Evolutionary conservation across 2,113 vertebrate species (phyloP).

Genomic region (Salvelinus namaycush): DNA sequence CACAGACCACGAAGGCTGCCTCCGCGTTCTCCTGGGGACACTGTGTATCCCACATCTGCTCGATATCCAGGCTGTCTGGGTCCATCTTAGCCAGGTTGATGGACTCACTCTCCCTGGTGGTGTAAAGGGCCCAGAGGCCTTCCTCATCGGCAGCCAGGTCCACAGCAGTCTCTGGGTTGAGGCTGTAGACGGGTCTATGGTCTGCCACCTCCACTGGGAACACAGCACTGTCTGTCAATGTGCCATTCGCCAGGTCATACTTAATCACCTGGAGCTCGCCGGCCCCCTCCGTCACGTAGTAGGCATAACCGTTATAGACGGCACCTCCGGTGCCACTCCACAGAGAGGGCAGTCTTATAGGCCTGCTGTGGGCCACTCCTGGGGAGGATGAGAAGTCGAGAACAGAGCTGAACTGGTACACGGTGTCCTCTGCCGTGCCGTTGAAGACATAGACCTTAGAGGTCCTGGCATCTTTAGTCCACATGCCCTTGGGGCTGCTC

Average conservation of each 20-base stretch:
- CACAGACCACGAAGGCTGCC: conserved; percentile 90
- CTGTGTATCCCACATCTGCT: conserved; percentile 94
- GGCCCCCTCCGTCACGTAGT: conserved; percentile 77
- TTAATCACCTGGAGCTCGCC: conserved; percentile 86
- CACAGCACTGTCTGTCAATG: conserved; percentile 84
- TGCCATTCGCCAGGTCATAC: conserved; percentile 83
- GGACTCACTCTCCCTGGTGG: conserved; percentile 82
- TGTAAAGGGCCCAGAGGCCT: conserved; percentile 92
- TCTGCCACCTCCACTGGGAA: conserved; percentile 82
- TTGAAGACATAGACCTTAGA: conserved; percentile 92
- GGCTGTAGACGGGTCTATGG: conserved; percentile 79
- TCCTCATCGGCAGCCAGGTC: conserved; percentile 88
- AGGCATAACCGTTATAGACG: conserved; percentile 85
- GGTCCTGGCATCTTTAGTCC: conserved; percentile 86
- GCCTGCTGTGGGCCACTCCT: conserved; percentile 72
- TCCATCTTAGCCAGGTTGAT: conserved; percentile 94
- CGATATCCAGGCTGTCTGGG: conserved; percentile 84
- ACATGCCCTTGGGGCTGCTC: conserved; percentile 83
- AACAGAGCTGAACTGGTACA: conserved; percentile 84
- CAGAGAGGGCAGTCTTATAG: conserved; percentile 82
- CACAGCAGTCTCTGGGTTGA: conserved; percentile 84
- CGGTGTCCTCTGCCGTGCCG: conserved; percentile 79
- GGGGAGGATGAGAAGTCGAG: conserved; percentile 82
- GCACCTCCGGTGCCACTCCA: conserved; percentile 86
- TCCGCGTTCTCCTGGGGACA: conserved; percentile 91